Base-by-base conservation (phyloP, 2,888 invertebrate genomes). In the Icerya purchasi region DNA sequence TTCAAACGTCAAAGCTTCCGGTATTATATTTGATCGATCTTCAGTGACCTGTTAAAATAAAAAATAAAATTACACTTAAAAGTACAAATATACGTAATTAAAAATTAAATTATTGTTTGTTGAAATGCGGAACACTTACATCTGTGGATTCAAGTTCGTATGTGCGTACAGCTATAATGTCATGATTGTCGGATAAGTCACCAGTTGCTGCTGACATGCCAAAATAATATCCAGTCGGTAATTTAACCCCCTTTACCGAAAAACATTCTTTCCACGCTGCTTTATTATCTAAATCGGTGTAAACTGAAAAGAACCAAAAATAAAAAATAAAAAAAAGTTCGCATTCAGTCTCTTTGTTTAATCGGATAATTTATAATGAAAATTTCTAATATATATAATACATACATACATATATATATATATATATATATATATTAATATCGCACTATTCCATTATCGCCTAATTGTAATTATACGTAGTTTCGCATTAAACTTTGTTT, bases 131-230 rank as follows among this genome's bases (percentile, higher is more conserved):
- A n/a, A n/a, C n/a, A 57, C 57, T 57, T 58, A 61, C 78, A 69
- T 78, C 80, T 58, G 85, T 78, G 58, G 83, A 72, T 69, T 94
- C 93, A 61, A 97, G 76, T 70, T 97, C 93, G 69, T 86, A 97
- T 69, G 94, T 80, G 73, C 91, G 87, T 62, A 98, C 78, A 1
- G 91, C 84, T 63, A 91, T 77, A 63, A 98, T 79, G 72, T 98
- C 97, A 72, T 98, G 98, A 72, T 88, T 92, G 76, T 98, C 98
- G 62, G 87, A 84, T 53, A 99, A 75, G 71, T 98, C 96, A 1
- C 98, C 98, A 0, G 98, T 99, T 1, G 93, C 93, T 0, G 98
- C 92, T 0, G 93, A 84, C 2, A 91, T 77, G 1, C 98, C 98
- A 71, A 94, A 85, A 73, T 79, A 93, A 73, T 96, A 97, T 0